Percentiles rank a stretch among this genome's conserved stretches.
Conservation (phyloP, 2,888 invertebrate species). For the Odontocerum albicorne region DNA sequence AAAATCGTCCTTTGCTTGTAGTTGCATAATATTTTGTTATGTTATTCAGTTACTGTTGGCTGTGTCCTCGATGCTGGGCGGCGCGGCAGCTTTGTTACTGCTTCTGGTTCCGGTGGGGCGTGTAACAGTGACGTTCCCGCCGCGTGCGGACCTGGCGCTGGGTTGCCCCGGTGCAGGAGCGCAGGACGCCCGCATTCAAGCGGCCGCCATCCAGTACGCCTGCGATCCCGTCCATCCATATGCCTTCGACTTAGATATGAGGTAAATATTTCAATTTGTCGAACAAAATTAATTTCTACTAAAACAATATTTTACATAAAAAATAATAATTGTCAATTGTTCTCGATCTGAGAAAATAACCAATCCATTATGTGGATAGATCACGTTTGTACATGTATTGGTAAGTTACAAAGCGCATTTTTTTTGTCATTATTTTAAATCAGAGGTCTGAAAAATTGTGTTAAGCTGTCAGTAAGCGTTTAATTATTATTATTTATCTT, state of each 20-base stretch:
- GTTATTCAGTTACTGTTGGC: constrained; percentile 65
- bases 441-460: too few species aligned
- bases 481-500: too few species aligned
- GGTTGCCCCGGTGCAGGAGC: constrained; percentile 51
- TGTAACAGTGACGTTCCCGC: constrained; percentile 65
- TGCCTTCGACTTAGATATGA: constrained; percentile 52
- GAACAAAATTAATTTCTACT: too few species aligned
- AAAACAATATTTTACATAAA: neutral
- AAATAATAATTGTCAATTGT: neutral
- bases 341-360: neutral
- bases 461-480: too few species aligned
- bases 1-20: too few species aligned
- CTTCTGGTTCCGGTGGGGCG: constrained; percentile 72
- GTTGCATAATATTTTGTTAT: too few species aligned
- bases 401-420: too few species aligned
- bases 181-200: constrained; percentile 46
- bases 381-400: too few species aligned
- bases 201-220: constrained; percentile 44
- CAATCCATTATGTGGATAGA: too few species aligned
- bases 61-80: constrained; percentile 67
- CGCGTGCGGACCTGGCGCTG: constrained; percentile 60
- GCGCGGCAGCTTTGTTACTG: constrained; percentile 65
- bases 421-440: too few species aligned
- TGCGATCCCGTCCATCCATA: constrained; percentile 54
- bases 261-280: too few species aligned